Conservation (phyloP, 2,113 vertebrate genomes). For the Malurus elegans region DNA sequence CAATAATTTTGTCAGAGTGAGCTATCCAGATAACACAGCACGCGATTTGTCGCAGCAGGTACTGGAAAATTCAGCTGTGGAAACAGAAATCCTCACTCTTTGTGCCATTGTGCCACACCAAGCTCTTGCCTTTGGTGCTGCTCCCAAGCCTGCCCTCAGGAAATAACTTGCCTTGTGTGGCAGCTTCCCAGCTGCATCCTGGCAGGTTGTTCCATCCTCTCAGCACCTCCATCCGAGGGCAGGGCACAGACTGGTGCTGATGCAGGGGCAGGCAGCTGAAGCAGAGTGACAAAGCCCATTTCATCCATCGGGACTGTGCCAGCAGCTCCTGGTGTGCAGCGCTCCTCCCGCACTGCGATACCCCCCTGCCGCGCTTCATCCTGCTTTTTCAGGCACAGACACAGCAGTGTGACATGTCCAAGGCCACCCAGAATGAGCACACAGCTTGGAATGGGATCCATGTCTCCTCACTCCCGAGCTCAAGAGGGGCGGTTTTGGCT, state of each 20-base stretch:
- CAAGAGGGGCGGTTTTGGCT: fast-evolving
- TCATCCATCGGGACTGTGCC: not conserved
- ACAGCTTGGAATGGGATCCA: not conserved
- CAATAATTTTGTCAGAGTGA: not conserved
- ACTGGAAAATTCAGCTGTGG: not conserved
- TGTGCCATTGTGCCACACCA: not conserved
- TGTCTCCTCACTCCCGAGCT: not conserved
- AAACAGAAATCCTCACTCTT: not conserved
- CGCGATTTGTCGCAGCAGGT: not conserved
- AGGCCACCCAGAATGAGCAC: slow-evolving; percentile 42
- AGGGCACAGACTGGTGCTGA: not conserved
- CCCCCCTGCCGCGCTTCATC: not conserved
- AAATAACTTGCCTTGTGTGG: not conserved
- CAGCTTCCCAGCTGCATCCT: not conserved
- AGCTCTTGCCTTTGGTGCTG: not conserved
- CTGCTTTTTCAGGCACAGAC: slow-evolving; percentile 10
- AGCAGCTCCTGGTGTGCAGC: not conserved
- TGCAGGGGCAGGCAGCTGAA: not conserved
- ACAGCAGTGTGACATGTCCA: slow-evolving; percentile 8
- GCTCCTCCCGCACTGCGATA: not conserved
- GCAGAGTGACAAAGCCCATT: not conserved
- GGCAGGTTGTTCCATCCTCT: not conserved
- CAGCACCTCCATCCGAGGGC: not conserved
- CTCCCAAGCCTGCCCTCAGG: not conserved
- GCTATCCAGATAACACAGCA: not conserved